A percentile compares a stretch with the other conserved stretches of the same genome.
Conservation (phyloP, 2,797 vertebrate genomes). For the Lepilemur ruficaudatus region DNA sequence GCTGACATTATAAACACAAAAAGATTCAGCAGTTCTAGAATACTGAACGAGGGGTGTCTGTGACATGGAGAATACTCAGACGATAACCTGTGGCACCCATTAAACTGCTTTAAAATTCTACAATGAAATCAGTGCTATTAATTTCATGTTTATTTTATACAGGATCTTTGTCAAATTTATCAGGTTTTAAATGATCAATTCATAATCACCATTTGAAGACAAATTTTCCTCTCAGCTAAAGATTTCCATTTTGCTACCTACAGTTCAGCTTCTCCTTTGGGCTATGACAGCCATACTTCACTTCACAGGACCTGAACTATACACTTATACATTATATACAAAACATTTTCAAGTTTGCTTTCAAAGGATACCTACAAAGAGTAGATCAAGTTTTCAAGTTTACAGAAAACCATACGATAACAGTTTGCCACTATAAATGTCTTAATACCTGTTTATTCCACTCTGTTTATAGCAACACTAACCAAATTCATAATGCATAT, state of each 20-base stretch:
- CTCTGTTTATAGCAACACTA: constrained; percentile 63
- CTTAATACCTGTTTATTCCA: constrained; percentile 60
- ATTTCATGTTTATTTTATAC: constrained; percentile 55
- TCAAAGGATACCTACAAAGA: constrained; percentile 43
- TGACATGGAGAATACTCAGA: background rate
- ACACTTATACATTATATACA: constrained; percentile 39
- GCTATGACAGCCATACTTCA: constrained; percentile 26
- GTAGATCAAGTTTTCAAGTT: constrained; percentile 56
- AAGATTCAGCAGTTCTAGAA: constrained; percentile 2
- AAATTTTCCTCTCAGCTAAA: constrained; percentile 35
- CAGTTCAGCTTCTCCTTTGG: background rate
- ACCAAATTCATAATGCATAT: constrained; percentile 34
- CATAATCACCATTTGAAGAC: constrained; percentile 41
- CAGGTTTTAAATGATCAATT: constrained; percentile 47
- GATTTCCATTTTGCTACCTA: constrained; percentile 28
- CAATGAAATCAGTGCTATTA: constrained; percentile 45
- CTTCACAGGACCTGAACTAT: constrained; percentile 45
- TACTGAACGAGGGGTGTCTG: background rate
- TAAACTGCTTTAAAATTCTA: constrained; percentile 34
- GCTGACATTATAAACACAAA: background rate
- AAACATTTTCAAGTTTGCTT: constrained; percentile 46
- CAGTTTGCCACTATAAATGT: constrained; percentile 51
- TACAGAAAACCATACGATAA: constrained; percentile 54
- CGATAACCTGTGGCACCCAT: background rate
- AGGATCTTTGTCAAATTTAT: constrained; percentile 43